A percentile compares a stretch with the other conserved stretches of the same genome.
These are phyloP conservation scores for Sphyrna mokarran DNA, from an alignment of 2,113 vertebrate species.

Conservation along the genomic window DNA sequence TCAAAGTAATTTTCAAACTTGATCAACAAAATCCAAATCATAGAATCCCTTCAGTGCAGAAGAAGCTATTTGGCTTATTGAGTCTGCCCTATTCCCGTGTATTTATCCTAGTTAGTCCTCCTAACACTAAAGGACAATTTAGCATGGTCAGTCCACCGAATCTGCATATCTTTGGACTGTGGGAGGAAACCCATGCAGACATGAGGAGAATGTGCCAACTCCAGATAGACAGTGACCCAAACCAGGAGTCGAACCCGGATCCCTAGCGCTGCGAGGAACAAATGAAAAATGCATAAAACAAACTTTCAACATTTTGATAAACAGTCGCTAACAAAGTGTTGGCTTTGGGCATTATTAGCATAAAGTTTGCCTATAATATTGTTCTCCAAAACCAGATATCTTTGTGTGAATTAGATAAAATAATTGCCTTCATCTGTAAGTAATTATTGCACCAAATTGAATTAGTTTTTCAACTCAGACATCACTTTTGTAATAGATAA, in stretches of 20 bases:
- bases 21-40: neutral
- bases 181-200: too few relatives aligned
- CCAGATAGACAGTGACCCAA: too few relatives aligned
- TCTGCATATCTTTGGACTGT: too few relatives aligned
- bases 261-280: neutral
- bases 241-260: too few relatives aligned
- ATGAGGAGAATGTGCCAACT: too few relatives aligned
- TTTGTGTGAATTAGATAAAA: neutral
- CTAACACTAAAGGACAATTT: too few relatives aligned
- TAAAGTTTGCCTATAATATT: neutral
- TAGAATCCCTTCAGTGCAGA: too few relatives aligned
- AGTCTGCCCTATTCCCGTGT: too few relatives aligned
- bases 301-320: neutral
- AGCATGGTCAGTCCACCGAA: too few relatives aligned
- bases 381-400: neutral
- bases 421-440: neutral
- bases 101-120: too few relatives aligned
- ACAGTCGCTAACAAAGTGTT: neutral
- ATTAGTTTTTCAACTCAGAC: neutral
- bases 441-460: neutral
- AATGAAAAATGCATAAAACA: neutral
- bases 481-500: neutral
- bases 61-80: too few relatives aligned
- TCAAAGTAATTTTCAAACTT: neutral
- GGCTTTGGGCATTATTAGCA: neutral